Evolutionary conservation across 2,113 vertebrate species (phyloP).

Genomic region (Caracal caracal): DNA sequence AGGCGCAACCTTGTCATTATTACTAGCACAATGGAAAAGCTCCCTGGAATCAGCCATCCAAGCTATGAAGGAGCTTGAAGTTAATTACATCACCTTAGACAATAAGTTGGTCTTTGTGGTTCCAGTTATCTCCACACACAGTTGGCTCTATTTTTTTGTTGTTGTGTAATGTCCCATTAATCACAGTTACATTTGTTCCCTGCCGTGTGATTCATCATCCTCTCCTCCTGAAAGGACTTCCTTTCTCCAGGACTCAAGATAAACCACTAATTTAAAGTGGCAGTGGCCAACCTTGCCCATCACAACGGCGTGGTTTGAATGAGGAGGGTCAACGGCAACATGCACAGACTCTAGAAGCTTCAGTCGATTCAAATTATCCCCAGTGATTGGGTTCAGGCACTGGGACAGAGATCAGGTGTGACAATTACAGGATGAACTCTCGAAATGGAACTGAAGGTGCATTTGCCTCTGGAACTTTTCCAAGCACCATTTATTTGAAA

Average conservation of each 20-base stretch:
- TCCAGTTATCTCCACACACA: conserved; percentile 93
- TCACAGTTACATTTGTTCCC: conserved; percentile 90
- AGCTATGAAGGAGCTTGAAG: conserved; percentile 77
- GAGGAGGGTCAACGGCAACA: conserved; percentile 73
- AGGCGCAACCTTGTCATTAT: conserved; percentile 78
- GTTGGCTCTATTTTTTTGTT: conserved; percentile 89
- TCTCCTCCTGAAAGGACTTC: conserved; percentile 80
- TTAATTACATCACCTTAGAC: conserved; percentile 93
- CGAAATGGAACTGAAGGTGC: background rate
- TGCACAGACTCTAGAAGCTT: conserved; percentile 65
- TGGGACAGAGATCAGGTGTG: conserved; percentile 58
- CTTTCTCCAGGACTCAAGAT: conserved; percentile 84
- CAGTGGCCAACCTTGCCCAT: conserved; percentile 85
- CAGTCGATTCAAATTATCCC: conserved; percentile 67
- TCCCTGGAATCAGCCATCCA: conserved; percentile 71
- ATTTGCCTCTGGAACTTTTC: background rate
- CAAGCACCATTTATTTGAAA: background rate
- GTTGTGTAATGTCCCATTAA: conserved; percentile 92
- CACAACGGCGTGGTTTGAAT: conserved; percentile 69
- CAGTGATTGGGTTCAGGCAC: background rate
- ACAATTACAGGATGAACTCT: conserved; percentile 19
- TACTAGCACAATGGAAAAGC: conserved; percentile 78
- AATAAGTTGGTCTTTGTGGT: conserved; percentile 90
- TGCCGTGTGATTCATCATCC: conserved; percentile 93
- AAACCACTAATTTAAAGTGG: conserved; percentile 90